phyloP scores from a whole-genome alignment of 1,140 invertebrate species.

The Popillia japonica region DNA sequence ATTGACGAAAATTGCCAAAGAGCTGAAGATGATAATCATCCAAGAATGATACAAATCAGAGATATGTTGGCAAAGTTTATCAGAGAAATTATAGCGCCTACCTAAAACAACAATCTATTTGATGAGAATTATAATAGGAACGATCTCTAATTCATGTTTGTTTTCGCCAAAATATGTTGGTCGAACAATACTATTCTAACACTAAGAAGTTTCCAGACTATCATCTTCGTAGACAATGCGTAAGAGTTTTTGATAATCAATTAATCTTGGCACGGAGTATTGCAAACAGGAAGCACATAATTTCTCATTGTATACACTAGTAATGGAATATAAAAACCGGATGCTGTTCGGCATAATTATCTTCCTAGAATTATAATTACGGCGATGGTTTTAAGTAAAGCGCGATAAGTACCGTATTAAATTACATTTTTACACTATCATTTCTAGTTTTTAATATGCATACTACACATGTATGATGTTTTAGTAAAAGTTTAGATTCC shows the following conservation, averaged over 20 bases:
- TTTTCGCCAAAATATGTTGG: no score
- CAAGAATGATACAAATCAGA: no score
- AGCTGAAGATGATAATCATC: no score
- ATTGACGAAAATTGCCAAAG: no score
- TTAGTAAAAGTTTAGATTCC: not conserved
- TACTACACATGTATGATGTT: not conserved
- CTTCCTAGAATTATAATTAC: slow-evolving; percentile 33
- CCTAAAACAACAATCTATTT: no score
- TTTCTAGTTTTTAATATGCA: not conserved
- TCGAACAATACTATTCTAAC: no score
- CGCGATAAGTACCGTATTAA: not conserved
- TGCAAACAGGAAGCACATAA: slow-evolving; percentile 29
- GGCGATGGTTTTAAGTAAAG: slow-evolving; percentile 24
- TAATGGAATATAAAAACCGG: slow-evolving; percentile 35
- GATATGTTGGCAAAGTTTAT: no score
- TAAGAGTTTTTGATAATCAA: not conserved
- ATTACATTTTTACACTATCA: not conserved
- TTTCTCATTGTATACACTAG: slow-evolving; percentile 11
- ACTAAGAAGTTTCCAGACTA: not conserved
- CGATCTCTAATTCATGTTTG: no score
- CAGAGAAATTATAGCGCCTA: no score
- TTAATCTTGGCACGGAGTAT: slow-evolving; percentile 23
- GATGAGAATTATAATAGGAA: no score
- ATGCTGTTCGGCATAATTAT: slow-evolving; percentile 20
- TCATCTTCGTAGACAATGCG: not conserved